These are phyloP conservation scores for Formica selysi DNA, from an alignment of 1,140 invertebrate genomes.

Conservation along the genomic window DNA sequence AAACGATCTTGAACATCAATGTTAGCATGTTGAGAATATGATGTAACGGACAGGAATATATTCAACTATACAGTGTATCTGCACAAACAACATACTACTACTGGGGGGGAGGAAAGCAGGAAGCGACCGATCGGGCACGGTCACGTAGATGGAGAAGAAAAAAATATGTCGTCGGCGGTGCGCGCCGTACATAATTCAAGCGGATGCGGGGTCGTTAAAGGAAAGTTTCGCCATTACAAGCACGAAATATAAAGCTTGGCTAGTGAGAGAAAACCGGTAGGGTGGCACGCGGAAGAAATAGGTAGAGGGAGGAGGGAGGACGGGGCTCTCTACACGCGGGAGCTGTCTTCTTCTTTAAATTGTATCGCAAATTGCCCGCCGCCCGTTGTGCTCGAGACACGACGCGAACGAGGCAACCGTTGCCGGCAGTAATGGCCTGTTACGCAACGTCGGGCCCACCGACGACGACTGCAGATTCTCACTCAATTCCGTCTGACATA, in stretches of 20 bases:
- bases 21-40: slow-evolving; percentile 2
- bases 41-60: not conserved
- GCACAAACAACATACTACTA: slow-evolving; percentile 1
- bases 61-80: not conserved
- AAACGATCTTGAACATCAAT: not conserved
- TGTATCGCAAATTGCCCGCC: slow-evolving; percentile 79
- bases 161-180: slow-evolving; percentile 63
- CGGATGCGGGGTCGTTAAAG: slow-evolving; percentile 79
- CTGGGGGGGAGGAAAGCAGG: not conserved
- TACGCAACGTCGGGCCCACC: slow-evolving; percentile 72
- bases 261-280: slow-evolving; percentile 46
- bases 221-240: slow-evolving; percentile 81
- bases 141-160: slow-evolving; percentile 66
- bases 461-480: slow-evolving; percentile 72
- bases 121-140: slow-evolving; percentile 67
- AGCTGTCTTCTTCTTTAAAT: slow-evolving; percentile 79
- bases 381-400: slow-evolving; percentile 64
- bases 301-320: not conserved
- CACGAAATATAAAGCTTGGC: slow-evolving; percentile 76
- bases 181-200: slow-evolving; percentile 80
- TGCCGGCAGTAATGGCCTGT: slow-evolving; percentile 75
- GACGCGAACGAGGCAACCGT: slow-evolving; percentile 64
- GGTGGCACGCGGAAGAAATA: slow-evolving; percentile 49
- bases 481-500: slow-evolving; percentile 64
- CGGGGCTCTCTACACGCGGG: not conserved